Evolutionary conservation across 2,113 vertebrate species (phyloP).

Genomic region (Aspidoscelis tigris): DNA sequence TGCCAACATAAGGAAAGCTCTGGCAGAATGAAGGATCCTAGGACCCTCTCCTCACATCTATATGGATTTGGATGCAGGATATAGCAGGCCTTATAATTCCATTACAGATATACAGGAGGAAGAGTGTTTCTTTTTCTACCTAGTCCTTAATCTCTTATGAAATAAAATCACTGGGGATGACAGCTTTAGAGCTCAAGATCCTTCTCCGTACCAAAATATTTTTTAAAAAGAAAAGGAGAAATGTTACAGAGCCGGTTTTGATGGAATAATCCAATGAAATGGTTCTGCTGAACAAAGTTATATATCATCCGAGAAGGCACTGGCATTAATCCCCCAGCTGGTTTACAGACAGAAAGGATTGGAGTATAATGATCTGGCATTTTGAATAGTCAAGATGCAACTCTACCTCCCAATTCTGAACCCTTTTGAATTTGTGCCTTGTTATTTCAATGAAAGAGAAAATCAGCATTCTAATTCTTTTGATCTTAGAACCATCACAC

Average conservation of each 20-base stretch:
- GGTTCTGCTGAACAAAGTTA: neutral
- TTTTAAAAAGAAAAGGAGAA: neutral
- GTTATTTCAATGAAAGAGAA: conserved; percentile 3
- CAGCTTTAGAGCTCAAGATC: neutral
- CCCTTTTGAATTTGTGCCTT: conserved; percentile 4
- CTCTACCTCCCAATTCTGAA: conserved; percentile 2
- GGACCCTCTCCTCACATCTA: neutral
- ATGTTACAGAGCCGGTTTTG: neutral
- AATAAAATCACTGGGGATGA: neutral
- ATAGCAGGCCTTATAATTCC: neutral
- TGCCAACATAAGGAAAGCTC: neutral
- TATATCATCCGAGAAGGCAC: neutral
- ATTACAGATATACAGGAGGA: neutral
- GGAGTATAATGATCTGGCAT: neutral
- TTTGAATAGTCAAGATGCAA: neutral
- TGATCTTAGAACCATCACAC: neutral
- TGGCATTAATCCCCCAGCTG: neutral
- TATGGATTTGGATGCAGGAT: neutral
- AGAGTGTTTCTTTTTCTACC: neutral
- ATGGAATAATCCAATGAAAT: neutral
- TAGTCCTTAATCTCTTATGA: neutral
- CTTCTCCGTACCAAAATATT: too few relatives aligned
- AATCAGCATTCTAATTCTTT: conserved; percentile 11
- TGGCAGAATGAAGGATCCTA: neutral
- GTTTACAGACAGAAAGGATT: neutral